A percentile compares a stretch with the other conserved stretches of the same genome.
Evolutionary conservation across 2,888 invertebrate genomes (phyloP).

Genomic region (Odontomyia ornata): DNA sequence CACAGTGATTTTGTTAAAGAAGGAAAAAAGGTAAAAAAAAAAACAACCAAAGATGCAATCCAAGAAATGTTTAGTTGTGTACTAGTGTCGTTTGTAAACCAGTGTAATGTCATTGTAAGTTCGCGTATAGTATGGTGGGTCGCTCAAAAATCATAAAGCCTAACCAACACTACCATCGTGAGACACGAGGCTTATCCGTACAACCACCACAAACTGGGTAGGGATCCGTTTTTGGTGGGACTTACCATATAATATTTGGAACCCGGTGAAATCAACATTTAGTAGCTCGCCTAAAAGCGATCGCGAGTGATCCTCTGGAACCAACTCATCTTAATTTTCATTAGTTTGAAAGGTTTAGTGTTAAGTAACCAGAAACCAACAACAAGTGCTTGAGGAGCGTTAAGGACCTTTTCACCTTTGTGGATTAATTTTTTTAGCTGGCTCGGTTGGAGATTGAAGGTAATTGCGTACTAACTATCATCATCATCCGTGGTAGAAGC

Average conservation of each 20-base stretch:
- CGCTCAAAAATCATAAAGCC: no score
- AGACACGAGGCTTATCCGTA: constrained; percentile 4
- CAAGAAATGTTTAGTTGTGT: not conserved
- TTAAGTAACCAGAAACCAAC: constrained; percentile 1
- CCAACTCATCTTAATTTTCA: constrained; percentile 2
- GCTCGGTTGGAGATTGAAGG: constrained; percentile 37
- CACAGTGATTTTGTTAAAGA: not conserved
- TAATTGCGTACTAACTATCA: not conserved
- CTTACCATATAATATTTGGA: constrained; percentile 44
- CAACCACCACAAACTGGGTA: not conserved
- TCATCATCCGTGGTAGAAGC: no score
- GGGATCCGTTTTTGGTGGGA: constrained; percentile 47
- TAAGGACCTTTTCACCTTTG: constrained; percentile 39
- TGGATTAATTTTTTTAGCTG: constrained; percentile 28
- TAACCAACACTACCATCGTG: no score
- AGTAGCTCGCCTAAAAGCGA: constrained; percentile 43
- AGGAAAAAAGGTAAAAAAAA: constrained; percentile 31
- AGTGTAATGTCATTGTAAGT: constrained; percentile 26
- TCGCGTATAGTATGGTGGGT: not conserved
- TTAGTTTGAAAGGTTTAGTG: constrained; percentile 21
- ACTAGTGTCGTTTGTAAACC: constrained; percentile 6
- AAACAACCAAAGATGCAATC: constrained; percentile 16
- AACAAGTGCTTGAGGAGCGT: constrained; percentile 29
- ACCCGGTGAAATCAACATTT: constrained; percentile 47
- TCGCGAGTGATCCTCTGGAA: constrained; percentile 37